Conservation (phyloP, 53 echinoderm and acorn worm genomes). For the Temnopleurus reevesii region DNA sequence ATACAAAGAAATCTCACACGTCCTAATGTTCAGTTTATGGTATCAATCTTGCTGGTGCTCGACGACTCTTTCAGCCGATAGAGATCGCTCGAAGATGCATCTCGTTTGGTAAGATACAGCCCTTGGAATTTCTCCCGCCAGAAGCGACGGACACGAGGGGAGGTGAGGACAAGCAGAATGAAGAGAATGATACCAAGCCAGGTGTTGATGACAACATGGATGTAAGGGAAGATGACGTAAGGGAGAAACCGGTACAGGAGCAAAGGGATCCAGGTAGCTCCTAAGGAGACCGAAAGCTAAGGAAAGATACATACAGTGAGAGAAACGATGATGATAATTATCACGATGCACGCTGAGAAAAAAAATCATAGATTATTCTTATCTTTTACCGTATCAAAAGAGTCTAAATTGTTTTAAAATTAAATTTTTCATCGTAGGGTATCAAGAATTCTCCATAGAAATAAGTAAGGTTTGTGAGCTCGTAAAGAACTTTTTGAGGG, state of each 20-base stretch:
- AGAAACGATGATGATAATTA: too few species aligned
- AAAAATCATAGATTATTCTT: too few species aligned
- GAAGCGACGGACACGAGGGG: constrained; percentile 25
- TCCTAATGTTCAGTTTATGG: background rate
- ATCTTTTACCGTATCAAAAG: too few species aligned
- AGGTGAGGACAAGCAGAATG: constrained; percentile 49
- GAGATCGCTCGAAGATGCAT: background rate
- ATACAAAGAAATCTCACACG: too few species aligned
- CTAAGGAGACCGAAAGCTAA: constrained; percentile 49
- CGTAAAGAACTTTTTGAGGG: too few species aligned
- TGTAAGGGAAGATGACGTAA: background rate
- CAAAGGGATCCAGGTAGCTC: constrained; percentile 52
- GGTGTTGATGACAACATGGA: constrained; percentile 32
- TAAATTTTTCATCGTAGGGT: too few species aligned
- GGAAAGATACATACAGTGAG: too few species aligned
- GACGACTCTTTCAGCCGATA: background rate
- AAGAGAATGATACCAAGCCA: constrained; percentile 56
- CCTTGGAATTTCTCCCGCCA: constrained; percentile 34
- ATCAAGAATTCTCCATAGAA: too few species aligned
- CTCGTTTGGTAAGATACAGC: background rate
- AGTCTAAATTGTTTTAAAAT: too few species aligned
- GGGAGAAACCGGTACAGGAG: constrained; percentile 30
- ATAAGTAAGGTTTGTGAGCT: too few species aligned
- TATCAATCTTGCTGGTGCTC: background rate
- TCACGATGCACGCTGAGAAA: too few species aligned